Base-by-base conservation (phyloP, 2,888 invertebrate species). In the Acanthopleura granulata region DNA sequence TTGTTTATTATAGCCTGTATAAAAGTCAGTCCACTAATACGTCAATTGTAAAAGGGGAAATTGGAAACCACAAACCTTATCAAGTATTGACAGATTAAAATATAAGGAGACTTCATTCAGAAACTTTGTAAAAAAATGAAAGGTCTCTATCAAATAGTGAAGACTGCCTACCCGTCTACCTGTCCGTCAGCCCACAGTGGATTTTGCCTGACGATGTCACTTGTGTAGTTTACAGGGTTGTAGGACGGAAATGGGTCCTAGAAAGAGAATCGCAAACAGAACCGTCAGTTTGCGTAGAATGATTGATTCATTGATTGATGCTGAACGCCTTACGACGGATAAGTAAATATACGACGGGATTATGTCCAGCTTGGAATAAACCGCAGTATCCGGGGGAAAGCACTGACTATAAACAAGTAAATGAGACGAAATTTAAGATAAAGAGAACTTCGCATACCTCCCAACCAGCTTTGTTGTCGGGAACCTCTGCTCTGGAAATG, bases 181-280 rank as follows among this genome's bases (percentile, higher is more conserved):
- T 22, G 4, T 18, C 25, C 29, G 29, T 66, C 66, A 3, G 66
- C 66, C 66, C 66, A 66, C 3, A 27, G 16, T 6, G 66, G 66
- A 6, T 16, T 27, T 3, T 27, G 15, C 66, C 16, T 1, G 29
- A 66, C 66, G 16, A 16, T 27, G 22, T 22, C 16, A 27, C 29
- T 22, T 66, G 66, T 66, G 14, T 6, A 66, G 66, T 27, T 27
- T 22, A 66, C 66, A 18, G 66, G 66, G 29, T 66, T 27, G 29
- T 66, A 66, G 22, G 16, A 16, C 1, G 66, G 25, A 66, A 27
- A 66, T 22, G 18, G 22, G 66, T 27, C 66, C 66, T 66, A 25
- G 16, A 27, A 66, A 66, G 6, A 6, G 25, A 66, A 57, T 6
- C 6, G 22, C 40, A 40, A 40, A n/a, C n/a, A n/a, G n/a, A 40